phyloP scores from a whole-genome alignment of 2,113 vertebrate genomes.

The Takifugu flavidus region DNA sequence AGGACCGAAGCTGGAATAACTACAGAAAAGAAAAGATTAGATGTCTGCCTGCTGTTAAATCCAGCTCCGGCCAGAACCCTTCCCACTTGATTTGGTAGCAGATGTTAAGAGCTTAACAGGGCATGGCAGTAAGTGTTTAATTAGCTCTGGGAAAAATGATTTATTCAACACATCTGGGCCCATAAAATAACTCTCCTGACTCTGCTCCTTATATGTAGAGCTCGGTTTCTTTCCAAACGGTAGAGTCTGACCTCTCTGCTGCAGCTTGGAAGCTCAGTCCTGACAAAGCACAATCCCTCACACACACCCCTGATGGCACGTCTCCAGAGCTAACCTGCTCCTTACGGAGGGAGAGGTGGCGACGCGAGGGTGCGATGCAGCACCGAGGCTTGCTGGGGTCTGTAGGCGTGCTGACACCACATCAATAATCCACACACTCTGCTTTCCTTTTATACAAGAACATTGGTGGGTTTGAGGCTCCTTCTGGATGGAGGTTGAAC shows the following conservation, averaged over 20 bases:
- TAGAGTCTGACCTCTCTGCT: conserved; percentile 15
- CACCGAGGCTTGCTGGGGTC: conserved; percentile 54
- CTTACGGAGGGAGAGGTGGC: conserved; percentile 25
- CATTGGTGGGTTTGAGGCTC: background rate
- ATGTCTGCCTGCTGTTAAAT: conserved; percentile 35
- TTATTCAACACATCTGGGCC: conserved; percentile 67
- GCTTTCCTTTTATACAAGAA: conserved; percentile 10
- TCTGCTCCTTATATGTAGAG: conserved; percentile 35
- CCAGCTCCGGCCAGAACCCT: conserved; percentile 35
- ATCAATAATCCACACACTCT: conserved; percentile 34
- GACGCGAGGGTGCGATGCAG: conserved; percentile 31
- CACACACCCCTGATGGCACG: conserved; percentile 26
- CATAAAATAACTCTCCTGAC: conserved; percentile 58
- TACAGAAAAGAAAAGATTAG: conserved; percentile 31
- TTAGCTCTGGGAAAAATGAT: conserved; percentile 59
- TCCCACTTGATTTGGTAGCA: conserved; percentile 59
- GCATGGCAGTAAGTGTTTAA: conserved; percentile 64
- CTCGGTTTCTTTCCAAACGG: conserved; percentile 20
- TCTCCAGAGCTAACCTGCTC: conserved; percentile 20
- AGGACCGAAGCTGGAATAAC: conserved; percentile 12
- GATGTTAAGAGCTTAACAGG: conserved; percentile 67
- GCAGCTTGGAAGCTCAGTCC: conserved; percentile 10
- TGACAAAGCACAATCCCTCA: conserved; percentile 21
- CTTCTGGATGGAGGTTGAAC: too few relatives aligned
- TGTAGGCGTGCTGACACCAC: conserved; percentile 46